Evolutionary conservation across 2,797 vertebrate genomes (phyloP), one percentile per base, ranked within the genome.

Genomic region (Pipistrellus kuhlii): DNA sequence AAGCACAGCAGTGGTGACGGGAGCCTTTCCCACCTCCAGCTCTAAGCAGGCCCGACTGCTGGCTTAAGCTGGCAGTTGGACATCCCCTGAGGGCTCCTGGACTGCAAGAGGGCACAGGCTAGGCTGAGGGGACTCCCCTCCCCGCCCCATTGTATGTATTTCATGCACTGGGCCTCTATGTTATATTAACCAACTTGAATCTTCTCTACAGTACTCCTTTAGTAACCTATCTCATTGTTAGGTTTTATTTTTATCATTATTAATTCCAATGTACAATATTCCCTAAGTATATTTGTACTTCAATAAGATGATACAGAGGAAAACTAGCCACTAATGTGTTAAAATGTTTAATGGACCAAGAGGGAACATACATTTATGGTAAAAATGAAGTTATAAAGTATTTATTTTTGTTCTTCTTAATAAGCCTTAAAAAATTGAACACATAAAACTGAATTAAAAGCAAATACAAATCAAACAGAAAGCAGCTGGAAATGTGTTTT

Each of bases 371-470:
- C 0, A 85, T 2, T 64, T 92, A 48, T 80, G 27, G 13, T 62
- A 53, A 89, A 96, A 89, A 64, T 85, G 8, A 94, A 82, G 8
- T 94, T 71, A 89, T 72, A 4, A 68, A 77, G 35, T 76, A 88
- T 48, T 68, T 91, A 73, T 96, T 90, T 86, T 94, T 90, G 30
- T 46, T 9, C 30, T 89, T 80, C 32, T 87, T 94, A 89, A 95
- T 92, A 91, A 94, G 62, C 30, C 35, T 46, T 90, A 86, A 94
- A 93, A 88, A 94, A 62, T 94, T 94, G 59, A 95, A 92, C 44
- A 25, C 30, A 83, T 91, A 91, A 95, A 41, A 80, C 41, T 91
- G 5, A 97, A 95, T 38, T 88, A 38, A 91, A 95, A 96, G 8
- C 21, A 94, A 53, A 44, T 83, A 78, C 20, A 90, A 35, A 89